phyloP scores from a whole-genome alignment of 2,113 vertebrate genomes.

The Rallus limicola region DNA sequence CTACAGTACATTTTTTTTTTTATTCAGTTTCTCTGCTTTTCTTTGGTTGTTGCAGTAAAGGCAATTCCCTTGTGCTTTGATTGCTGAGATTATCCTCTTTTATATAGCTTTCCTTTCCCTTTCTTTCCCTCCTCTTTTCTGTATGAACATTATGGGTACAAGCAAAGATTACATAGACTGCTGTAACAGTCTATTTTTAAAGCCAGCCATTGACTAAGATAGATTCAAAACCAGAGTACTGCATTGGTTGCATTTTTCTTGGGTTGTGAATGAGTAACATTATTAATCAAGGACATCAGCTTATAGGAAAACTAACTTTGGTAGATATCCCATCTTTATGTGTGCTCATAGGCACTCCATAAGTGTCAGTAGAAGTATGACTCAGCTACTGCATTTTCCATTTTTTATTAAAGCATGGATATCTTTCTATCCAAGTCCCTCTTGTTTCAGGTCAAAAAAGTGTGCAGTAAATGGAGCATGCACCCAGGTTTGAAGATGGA shows the following conservation, averaged over 20 bases:
- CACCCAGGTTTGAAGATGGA: not conserved
- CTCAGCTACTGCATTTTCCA: not conserved
- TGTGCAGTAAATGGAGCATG: not conserved
- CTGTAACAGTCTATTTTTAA: not conserved
- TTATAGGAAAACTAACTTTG: not conserved
- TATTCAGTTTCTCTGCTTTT: slow-evolving; percentile 28
- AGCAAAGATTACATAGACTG: not conserved
- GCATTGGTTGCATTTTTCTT: not conserved
- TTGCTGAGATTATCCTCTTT: not conserved
- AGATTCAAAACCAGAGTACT: not conserved
- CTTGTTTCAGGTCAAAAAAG: not conserved
- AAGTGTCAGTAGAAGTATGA: not conserved
- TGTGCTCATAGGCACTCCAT: not conserved
- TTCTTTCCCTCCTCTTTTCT: not conserved
- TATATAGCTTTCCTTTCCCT: not conserved
- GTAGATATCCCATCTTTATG: not conserved
- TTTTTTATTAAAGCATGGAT: not conserved
- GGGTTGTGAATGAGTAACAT: not conserved
- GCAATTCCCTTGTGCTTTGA: slow-evolving; percentile 14
- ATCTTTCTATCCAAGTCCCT: not conserved
- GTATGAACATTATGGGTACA: not conserved
- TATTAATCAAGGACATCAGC: not conserved
- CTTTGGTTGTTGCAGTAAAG: slow-evolving; percentile 1
- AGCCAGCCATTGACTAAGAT: not conserved
- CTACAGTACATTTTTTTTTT: not conserved